These are phyloP conservation scores for Rhopilema esculentum DNA, from an alignment of 30 jellyfish, hydroid and myxozoan genomes.

Conservation along the genomic window DNA sequence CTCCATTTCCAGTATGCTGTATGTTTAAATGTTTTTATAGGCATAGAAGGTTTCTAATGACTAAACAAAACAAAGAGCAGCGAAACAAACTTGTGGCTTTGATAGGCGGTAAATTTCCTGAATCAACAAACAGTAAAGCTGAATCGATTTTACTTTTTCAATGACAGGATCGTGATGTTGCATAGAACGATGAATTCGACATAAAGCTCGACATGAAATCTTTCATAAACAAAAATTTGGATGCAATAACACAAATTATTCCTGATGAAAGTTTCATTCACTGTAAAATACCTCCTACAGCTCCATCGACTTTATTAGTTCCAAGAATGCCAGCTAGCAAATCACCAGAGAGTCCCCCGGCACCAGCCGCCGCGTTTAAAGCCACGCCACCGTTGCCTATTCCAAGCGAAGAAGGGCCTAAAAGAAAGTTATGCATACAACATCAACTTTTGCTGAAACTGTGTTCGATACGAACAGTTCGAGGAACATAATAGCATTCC, in stretches of 20 bases:
- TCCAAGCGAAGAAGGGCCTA: slow-evolving; percentile 90
- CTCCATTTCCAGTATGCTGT: too few relatives aligned
- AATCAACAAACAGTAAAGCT: too few relatives aligned
- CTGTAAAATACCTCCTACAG: slow-evolving; percentile 55
- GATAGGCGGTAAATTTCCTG: too few relatives aligned
- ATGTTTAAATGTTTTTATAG: too few relatives aligned
- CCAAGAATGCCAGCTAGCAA: slow-evolving; percentile 68
- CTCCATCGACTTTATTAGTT: slow-evolving; percentile 66
- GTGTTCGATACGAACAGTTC: neutral
- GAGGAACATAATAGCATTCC: too few relatives aligned
- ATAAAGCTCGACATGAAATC: too few relatives aligned
- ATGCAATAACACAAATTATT: neutral
- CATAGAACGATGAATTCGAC: too few relatives aligned
- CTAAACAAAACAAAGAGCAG: too few relatives aligned
- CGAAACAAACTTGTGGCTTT: too few relatives aligned
- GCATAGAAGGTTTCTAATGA: too few relatives aligned
- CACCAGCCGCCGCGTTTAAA: slow-evolving; percentile 83
- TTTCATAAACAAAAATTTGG: neutral
- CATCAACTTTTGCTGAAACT: neutral
- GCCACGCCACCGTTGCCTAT: slow-evolving; percentile 90
- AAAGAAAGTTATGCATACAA: neutral
- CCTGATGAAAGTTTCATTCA: neutral
- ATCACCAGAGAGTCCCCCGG: slow-evolving; percentile 87
- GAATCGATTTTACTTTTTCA: too few relatives aligned
- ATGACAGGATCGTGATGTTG: too few relatives aligned